Evolutionary conservation across 2,888 invertebrate genomes (phyloP).

Genomic region (Apomyelois bistriatella): DNA sequence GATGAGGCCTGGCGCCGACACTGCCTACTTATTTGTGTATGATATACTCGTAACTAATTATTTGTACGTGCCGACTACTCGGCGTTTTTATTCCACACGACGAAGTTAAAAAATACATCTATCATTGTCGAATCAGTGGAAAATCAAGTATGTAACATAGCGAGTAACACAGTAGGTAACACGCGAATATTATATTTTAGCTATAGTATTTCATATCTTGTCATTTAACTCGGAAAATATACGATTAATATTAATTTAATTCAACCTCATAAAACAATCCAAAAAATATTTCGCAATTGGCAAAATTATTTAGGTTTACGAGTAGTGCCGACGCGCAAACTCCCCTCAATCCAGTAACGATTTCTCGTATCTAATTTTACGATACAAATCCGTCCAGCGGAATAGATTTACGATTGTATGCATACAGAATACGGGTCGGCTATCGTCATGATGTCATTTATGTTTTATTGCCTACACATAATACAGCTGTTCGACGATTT

Average conservation of each 20-base stretch:
- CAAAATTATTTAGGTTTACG: constrained; percentile 8
- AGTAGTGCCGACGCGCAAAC: constrained; percentile 4
- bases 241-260: background rate
- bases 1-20: constrained; percentile 62
- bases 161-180: too few species aligned
- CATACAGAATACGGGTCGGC: constrained; percentile 24
- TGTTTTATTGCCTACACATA: constrained; percentile 37
- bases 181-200: too few species aligned
- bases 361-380: constrained; percentile 24
- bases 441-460: constrained; percentile 37
- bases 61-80: constrained; percentile 34
- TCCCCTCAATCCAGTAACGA: constrained; percentile 16
- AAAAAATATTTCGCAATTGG: background rate
- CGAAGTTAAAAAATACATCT: background rate
- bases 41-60: constrained; percentile 55
- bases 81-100: background rate
- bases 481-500: constrained; percentile 34
- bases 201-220: background rate
- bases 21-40: constrained; percentile 34
- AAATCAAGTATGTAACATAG: too few species aligned
- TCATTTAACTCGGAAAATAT: background rate
- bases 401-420: constrained; percentile 30
- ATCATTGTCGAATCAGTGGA: too few species aligned
- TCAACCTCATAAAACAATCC: background rate
- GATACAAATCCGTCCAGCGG: constrained; percentile 30